phyloP scores from a whole-genome alignment of 2,113 vertebrate species.

The Microtus montanus region DNA sequence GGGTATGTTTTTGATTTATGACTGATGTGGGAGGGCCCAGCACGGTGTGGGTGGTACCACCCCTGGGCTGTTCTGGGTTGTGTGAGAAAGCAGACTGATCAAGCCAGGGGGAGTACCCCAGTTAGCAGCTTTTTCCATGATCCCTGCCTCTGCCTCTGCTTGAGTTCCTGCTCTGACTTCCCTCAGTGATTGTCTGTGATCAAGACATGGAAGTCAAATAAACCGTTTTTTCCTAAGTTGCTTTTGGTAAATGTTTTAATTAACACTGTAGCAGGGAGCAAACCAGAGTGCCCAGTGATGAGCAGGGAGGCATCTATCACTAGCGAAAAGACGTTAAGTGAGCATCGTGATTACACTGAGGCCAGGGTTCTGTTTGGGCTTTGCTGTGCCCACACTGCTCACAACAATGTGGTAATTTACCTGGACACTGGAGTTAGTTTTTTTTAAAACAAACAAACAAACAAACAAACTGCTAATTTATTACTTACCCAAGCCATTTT shows the following conservation, averaged over 20 bases:
- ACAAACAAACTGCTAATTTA: neutral
- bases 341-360: neutral
- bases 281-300: neutral
- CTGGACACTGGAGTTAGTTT: neutral
- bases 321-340: neutral
- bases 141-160: neutral
- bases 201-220: neutral
- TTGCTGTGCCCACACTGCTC: neutral
- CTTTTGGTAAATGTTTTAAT: neutral
- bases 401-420: neutral
- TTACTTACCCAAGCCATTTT: neutral
- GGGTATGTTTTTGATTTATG: neutral
- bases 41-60: neutral
- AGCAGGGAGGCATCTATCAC: neutral
- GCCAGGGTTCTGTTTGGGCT: neutral
- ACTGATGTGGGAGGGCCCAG: neutral
- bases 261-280: neutral
- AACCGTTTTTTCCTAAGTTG: neutral
- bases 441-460: neutral
- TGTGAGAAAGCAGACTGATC: neutral
- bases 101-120: neutral
- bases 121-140: neutral
- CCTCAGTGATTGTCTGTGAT: neutral
- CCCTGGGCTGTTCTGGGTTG: neutral
- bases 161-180: neutral